phyloP scores from a whole-genome alignment of 2,888 invertebrate genomes.

The Tineola bisselliella region DNA sequence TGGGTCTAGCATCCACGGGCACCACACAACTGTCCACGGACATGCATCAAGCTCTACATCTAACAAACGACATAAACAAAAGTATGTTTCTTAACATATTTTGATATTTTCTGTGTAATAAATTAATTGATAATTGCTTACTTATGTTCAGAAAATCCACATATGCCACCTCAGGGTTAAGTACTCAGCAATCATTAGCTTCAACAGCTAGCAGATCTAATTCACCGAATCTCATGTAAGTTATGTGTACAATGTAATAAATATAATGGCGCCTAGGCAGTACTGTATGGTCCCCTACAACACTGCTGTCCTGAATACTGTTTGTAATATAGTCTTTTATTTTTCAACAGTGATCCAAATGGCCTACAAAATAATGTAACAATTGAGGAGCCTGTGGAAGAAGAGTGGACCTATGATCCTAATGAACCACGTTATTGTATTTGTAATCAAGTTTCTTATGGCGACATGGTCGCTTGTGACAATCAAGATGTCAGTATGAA shows the following conservation, averaged over 20 bases:
- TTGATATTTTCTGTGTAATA: too few species aligned
- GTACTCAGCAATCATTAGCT: constrained; percentile 37
- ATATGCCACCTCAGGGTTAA: constrained; percentile 22
- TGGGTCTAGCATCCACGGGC: constrained; percentile 16
- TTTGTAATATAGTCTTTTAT: neutral
- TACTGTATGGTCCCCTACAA: too few species aligned
- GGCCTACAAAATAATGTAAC: constrained; percentile 58
- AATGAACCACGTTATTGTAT: constrained; percentile 95
- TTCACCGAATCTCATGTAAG: constrained; percentile 56
- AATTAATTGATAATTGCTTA: neutral
- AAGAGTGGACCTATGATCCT: constrained; percentile 94
- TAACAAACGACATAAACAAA: constrained; percentile 57
- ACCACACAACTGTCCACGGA: constrained; percentile 32
- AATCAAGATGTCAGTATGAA: constrained; percentile 85
- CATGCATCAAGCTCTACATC: constrained; percentile 44
- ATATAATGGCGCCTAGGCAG: too few species aligned
- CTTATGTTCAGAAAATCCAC: constrained; percentile 40
- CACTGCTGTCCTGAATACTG: too few species aligned
- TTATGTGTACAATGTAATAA: constrained; percentile 15
- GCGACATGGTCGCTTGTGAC: constrained; percentile 99
- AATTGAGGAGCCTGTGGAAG: constrained; percentile 66
- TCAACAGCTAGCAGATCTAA: constrained; percentile 50
- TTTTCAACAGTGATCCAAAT: constrained; percentile 40
- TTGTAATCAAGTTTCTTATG: constrained; percentile 97
- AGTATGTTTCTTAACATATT: constrained; percentile 19